Percentiles rank a stretch among this genome's conserved stretches.
Conservation (phyloP, 2,888 invertebrate genomes). For the Synergus umbraculus region DNA sequence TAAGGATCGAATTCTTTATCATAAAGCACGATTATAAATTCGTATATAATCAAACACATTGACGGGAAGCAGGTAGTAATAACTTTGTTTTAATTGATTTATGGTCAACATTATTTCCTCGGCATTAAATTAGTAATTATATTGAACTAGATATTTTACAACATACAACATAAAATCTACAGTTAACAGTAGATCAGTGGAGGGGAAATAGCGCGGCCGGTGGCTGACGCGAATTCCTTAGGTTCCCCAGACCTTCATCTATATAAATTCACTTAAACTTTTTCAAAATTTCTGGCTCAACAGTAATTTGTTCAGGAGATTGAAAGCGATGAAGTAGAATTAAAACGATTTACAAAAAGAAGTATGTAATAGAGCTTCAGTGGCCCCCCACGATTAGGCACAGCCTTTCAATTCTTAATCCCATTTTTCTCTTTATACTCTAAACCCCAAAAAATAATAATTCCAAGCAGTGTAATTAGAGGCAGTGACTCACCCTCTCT, state of each 20-base stretch:
- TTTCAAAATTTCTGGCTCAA: not conserved
- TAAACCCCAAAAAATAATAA: slow-evolving; percentile 16
- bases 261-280: not conserved
- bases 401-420: slow-evolving; percentile 17
- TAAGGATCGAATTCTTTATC: not conserved
- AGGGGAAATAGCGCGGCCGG: not conserved
- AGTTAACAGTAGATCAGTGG: not conserved
- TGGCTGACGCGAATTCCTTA: not conserved
- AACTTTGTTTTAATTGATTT: not conserved
- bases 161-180: not conserved
- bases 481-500: slow-evolving; percentile 10
- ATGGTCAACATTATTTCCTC: not conserved
- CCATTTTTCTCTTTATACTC: slow-evolving; percentile 15
- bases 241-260: not conserved
- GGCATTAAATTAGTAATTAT: not conserved
- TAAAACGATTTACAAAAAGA: slow-evolving; percentile 8
- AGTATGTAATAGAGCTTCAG: not conserved
- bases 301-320: not conserved
- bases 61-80: not conserved
- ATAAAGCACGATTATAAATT: not conserved
- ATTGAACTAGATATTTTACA: too few relatives aligned
- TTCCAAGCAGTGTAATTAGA: slow-evolving; percentile 26
- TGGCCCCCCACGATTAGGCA: slow-evolving; percentile 4
- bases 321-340: not conserved
- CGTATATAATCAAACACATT: not conserved